phyloP scores from a whole-genome alignment of 2,113 vertebrate species.

The Ptyas mucosa region DNA sequence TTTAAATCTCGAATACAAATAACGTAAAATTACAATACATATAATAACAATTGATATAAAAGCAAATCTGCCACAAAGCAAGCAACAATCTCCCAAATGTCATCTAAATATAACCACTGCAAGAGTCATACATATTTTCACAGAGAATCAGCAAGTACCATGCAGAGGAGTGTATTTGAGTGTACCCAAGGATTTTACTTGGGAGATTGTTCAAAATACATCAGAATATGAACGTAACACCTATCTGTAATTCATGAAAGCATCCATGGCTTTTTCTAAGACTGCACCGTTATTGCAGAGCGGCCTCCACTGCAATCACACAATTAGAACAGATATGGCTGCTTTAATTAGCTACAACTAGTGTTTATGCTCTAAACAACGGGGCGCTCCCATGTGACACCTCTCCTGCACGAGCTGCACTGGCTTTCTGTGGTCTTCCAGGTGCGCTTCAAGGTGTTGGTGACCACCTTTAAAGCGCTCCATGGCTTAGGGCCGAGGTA shows the following conservation, averaged over 20 bases:
- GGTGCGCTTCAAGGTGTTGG: too few relatives aligned
- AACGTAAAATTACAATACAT: not conserved
- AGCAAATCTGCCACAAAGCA: not conserved
- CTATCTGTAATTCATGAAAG: not conserved
- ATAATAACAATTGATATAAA: not conserved
- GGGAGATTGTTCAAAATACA: not conserved
- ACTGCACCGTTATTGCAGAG: not conserved
- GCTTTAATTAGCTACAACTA: not conserved
- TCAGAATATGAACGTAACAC: not conserved
- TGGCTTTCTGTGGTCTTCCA: too few relatives aligned
- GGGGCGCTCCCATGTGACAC: too few relatives aligned
- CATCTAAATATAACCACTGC: not conserved
- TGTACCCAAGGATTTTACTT: not conserved
- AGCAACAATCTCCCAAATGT: not conserved
- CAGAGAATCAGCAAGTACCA: not conserved
- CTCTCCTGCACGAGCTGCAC: too few relatives aligned
- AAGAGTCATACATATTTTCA: not conserved
- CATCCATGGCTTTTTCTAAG: not conserved
- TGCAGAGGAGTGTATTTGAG: not conserved
- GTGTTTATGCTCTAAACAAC: not conserved
- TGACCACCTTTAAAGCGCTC: too few relatives aligned
- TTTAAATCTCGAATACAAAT: not conserved
- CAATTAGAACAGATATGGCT: not conserved
- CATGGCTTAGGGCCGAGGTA: too few relatives aligned
- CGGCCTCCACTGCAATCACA: not conserved